Percentiles rank a stretch among this genome's conserved stretches.
phyloP scores from a whole-genome alignment of 2,113 vertebrate species.

The Haemorhous mexicanus region DNA sequence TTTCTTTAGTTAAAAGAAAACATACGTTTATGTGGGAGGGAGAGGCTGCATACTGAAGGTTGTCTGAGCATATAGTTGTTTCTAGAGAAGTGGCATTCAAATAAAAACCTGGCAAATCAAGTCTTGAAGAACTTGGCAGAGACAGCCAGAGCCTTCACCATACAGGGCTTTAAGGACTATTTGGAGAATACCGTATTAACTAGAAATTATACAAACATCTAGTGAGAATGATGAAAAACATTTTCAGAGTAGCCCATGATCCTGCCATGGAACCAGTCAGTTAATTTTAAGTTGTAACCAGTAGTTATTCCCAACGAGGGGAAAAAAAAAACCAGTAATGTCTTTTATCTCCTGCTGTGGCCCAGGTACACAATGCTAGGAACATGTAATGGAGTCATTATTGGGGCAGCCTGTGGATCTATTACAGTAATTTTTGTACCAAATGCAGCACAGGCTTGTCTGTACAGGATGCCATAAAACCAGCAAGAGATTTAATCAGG shows the following conservation, averaged over 20 bases:
- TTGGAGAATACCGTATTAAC: background rate
- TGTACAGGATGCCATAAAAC: slow-evolving; percentile 5
- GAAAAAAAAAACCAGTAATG: fast-evolving
- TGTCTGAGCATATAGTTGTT: background rate
- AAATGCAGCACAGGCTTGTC: background rate
- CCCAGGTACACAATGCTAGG: background rate
- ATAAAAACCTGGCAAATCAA: background rate
- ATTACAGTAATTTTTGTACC: background rate
- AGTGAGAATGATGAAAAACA: background rate
- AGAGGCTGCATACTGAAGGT: background rate
- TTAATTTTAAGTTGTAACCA: background rate
- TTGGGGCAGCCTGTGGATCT: background rate
- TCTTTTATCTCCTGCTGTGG: background rate
- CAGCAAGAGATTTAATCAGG: background rate
- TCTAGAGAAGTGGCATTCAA: background rate
- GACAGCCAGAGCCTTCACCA: background rate
- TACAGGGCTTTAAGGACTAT: background rate
- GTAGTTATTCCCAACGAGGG: background rate
- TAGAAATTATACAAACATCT: background rate
- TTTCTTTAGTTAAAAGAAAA: background rate
- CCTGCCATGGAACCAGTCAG: background rate
- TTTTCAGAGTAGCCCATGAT: background rate
- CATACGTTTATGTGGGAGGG: background rate
- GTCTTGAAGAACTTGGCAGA: background rate
- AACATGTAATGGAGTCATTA: background rate